Conservation (phyloP, 2,888 invertebrate genomes). For the Coecobrya sp. region DNA sequence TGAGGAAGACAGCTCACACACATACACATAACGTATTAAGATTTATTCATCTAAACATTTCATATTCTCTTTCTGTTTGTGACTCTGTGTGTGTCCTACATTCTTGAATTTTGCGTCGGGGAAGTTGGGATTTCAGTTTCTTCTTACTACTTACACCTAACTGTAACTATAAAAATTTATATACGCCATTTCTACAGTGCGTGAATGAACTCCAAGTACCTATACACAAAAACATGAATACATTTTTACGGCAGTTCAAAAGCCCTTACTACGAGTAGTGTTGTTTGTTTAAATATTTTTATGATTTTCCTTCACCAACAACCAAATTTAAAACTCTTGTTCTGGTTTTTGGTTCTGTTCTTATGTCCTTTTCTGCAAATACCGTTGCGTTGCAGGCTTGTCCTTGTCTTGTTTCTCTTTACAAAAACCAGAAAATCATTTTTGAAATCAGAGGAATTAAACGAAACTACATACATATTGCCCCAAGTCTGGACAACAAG, state of each 20-base stretch:
- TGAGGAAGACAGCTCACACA: background rate
- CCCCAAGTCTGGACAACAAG: background rate
- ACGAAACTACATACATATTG: background rate
- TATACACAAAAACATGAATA: background rate
- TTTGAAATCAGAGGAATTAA: slow-evolving; percentile 3
- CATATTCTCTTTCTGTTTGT: slow-evolving; percentile 50
- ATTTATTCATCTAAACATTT: slow-evolving; percentile 55
- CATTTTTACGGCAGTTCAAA: background rate
- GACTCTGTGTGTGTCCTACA: slow-evolving; percentile 51
- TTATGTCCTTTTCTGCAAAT: background rate
- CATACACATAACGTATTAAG: slow-evolving; percentile 30
- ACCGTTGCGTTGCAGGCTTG: background rate
- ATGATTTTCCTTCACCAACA: slow-evolving; percentile 1
- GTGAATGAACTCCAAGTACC: slow-evolving; percentile 13
- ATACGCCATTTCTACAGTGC: background rate
- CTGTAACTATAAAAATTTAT: too few relatives aligned
- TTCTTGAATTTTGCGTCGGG: slow-evolving; percentile 12
- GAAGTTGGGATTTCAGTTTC: background rate
- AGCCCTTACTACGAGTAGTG: background rate
- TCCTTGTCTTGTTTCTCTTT: background rate
- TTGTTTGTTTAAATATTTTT: slow-evolving; percentile 47
- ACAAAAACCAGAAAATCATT: slow-evolving; percentile 8
- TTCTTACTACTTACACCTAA: background rate
- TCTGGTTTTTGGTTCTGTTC: background rate
- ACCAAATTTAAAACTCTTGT: background rate